Percentiles rank a stretch among this genome's conserved stretches.
These are phyloP conservation scores for Nomada goodeniana DNA, from an alignment of 2,888 invertebrate species.

Conservation along the genomic window DNA sequence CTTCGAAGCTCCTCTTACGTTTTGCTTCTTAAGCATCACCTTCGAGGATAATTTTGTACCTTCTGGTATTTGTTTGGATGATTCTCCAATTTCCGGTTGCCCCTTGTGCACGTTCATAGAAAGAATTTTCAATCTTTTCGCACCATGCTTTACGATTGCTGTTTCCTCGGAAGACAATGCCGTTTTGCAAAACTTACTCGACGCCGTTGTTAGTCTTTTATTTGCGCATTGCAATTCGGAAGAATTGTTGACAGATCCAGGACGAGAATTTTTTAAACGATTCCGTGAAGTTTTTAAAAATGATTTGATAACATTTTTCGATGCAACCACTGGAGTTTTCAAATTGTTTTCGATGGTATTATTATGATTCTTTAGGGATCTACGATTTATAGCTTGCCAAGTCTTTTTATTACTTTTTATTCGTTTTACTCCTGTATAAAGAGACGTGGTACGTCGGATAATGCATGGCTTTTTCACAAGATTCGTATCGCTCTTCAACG, in stretches of 20 bases:
- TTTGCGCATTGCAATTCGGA: slow-evolving; percentile 20
- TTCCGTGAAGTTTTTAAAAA: slow-evolving; percentile 59
- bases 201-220: slow-evolving; percentile 39
- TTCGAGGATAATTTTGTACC: slow-evolving; percentile 35
- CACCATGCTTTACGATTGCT: slow-evolving; percentile 75
- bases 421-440: slow-evolving; percentile 77
- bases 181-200: slow-evolving; percentile 39
- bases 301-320: slow-evolving; percentile 56
- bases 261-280: slow-evolving; percentile 39
- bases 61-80: slow-evolving; percentile 61
- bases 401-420: slow-evolving; percentile 76
- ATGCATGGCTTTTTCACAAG: slow-evolving; percentile 73
- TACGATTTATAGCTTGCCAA: slow-evolving; percentile 72
- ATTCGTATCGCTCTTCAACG: slow-evolving; percentile 68
- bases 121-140: slow-evolving; percentile 78
- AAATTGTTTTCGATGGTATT: slow-evolving; percentile 56
- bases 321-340: slow-evolving; percentile 48
- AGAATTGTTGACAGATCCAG: slow-evolving; percentile 10
- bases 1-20: slow-evolving; percentile 59
- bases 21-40: slow-evolving; percentile 70
- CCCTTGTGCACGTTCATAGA: slow-evolving; percentile 69
- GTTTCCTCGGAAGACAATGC: slow-evolving; percentile 70
- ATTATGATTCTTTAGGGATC: slow-evolving; percentile 71
- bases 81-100: slow-evolving; percentile 74
- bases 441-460: slow-evolving; percentile 72